Conservation (phyloP, 2,888 invertebrate species). For the Agonopterix arenella region DNA sequence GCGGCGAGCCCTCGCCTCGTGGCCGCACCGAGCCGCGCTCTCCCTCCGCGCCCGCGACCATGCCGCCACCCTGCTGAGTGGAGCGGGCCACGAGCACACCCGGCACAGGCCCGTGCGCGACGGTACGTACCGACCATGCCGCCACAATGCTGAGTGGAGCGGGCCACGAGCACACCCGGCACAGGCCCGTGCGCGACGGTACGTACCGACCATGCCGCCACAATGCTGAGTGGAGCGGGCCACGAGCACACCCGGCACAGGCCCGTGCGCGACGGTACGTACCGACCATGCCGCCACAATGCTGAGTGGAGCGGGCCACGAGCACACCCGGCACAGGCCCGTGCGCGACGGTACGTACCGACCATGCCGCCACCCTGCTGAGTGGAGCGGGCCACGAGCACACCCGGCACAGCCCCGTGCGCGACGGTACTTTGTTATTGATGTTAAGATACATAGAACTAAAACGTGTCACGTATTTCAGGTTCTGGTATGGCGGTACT, state of each 20-base stretch:
- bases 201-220: conserved; percentile 88
- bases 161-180: conserved; percentile 27
- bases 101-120: conserved; percentile 29
- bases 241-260: conserved; percentile 28
- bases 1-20: conserved; percentile 85
- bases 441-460: too few relatives aligned
- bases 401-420: conserved; percentile 26
- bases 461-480: too few relatives aligned
- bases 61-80: conserved; percentile 86
- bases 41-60: conserved; percentile 89
- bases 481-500: conserved; percentile 81
- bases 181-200: conserved; percentile 28
- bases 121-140: conserved; percentile 90
- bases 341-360: too few relatives aligned
- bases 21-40: conserved; percentile 86
- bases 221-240: conserved; percentile 83
- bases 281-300: conserved; percentile 89
- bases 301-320: conserved; percentile 78
- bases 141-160: conserved; percentile 85
- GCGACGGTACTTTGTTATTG: conserved; percentile 20
- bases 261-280: too few relatives aligned
- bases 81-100: conserved; percentile 44
- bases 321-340: conserved; percentile 28
- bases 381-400: conserved; percentile 72
- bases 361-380: conserved; percentile 88